Base-by-base conservation (phyloP, 2,888 invertebrate species). In the Acleris cristana region DNA sequence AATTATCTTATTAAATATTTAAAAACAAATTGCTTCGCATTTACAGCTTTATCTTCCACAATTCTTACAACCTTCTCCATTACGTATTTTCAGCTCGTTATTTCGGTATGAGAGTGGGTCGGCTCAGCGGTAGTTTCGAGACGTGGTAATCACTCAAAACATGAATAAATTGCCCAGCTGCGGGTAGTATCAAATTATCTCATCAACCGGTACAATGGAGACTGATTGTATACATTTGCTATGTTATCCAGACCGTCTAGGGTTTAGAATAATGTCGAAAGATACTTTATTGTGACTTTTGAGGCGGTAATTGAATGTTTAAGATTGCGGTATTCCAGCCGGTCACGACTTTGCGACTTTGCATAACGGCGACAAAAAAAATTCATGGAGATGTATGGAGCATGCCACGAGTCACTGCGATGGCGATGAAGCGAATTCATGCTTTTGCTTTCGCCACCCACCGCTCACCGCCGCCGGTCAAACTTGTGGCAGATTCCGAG, bases 101-200 rank as follows among this genome's bases (percentile, higher is more conserved):
- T 60, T 19, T 18, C 26, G 40, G 21, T 57, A 49, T 58, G 53
- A 30, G 19, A 57, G 44, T 45, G 34, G 7, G 44, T 19, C 52
- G 12, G 19, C 7, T 14, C 8, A 14, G 23, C 26, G 53, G 18
- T 48, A 59, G 64, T 64, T 65, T 65, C 65, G 12, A 26, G 48
- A 14, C 60, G n/a, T 18, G 53, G 58, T 18, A 40, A 60, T 65
- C 34, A 54, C 54, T 60, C 60, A 65, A 49, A 60, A 65, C 54
- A 60, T 60, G 59, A 65, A 65, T 60, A 60, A 60, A 65, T 65
- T 60, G 59, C 60, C 40, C 26, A 6, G 34, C 54, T 56, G 45
- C 26, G 58, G 65, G 40, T 45, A 45, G 58, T 49, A 65, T 65
- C 65, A 65, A 60, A 60, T 65, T 65, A 60, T 59, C 49, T 55